Base-by-base conservation (phyloP, 1,140 invertebrate genomes). In the Zaprionus kolodkinae region DNA sequence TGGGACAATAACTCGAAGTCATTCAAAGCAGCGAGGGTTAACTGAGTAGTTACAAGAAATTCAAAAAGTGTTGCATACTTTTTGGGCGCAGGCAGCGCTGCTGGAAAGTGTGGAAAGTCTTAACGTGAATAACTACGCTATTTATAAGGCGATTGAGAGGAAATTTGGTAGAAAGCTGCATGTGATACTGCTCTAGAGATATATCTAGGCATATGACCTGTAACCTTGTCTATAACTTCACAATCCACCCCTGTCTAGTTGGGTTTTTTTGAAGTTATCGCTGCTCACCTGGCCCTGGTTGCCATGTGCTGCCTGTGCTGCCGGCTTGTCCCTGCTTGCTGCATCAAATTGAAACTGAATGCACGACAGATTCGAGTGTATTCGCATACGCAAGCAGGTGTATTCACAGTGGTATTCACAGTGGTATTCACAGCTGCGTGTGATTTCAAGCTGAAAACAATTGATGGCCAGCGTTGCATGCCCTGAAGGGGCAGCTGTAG, bases 261-360 rank as follows among this genome's bases (percentile, higher is more conserved):
- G 56, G 2, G n/a, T 25, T 21, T 6, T 45, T 45, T 17, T 3
- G 35, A n/a, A 57, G 17, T 12, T 50, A 50, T 50, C 11, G 45
- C 15, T 15, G 21, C 10, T 65, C 52, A 57, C 15, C 54, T 78
- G 52, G 70, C 56, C 35, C 40, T 65, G 65, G n/a, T n/a, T n/a
- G 6, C 13, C 38, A 76, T 35, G 59, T 63, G 68, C 36, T 45
- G 62, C 69, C 71, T 75, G 69, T 75, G 62, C 35, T 38, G 64
- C 48, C 40, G 38, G 56, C 15, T 21, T 33, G 63, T 38, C 21
- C 21, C 27, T 30, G 0, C 27, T 0, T 30, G 61, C 63, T 36
- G 76, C 72, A 38, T 35, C 33, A 59, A 64, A 75, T 76, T 80
- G 81, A 79, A 84, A 83, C 40, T 45, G 66, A 66, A 56, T 52